A percentile compares a stretch with the other conserved stretches of the same genome.
Conservation (phyloP, 2,797 vertebrate species). For the Epinephelus malabaricus region DNA sequence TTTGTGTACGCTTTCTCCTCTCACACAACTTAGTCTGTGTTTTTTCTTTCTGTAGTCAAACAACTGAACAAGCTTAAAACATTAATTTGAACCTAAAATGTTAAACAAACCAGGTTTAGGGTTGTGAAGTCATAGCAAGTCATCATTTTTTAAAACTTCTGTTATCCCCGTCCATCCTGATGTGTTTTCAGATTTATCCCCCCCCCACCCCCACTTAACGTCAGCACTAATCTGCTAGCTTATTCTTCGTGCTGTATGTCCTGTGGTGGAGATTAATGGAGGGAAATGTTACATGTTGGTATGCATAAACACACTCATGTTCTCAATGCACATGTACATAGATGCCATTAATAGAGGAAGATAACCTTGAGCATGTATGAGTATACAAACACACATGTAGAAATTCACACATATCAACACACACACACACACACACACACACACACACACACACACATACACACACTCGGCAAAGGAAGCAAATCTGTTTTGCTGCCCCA, state of each 20-base stretch:
- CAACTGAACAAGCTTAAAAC: neutral
- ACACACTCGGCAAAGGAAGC: conserved; percentile 4
- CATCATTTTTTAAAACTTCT: neutral
- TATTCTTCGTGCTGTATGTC: neutral
- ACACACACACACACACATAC: too few species aligned
- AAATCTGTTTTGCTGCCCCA: conserved; percentile 17
- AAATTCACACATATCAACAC: conserved; percentile 1
- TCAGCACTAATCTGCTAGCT: neutral
- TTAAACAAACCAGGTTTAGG: neutral
- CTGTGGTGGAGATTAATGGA: conserved; percentile 12
- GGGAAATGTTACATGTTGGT: neutral
- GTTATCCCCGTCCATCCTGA: neutral
- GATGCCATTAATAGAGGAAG: conserved; percentile 9
- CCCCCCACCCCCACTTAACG: neutral
- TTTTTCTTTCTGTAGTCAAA: neutral
- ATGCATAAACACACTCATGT: conserved; percentile 20
- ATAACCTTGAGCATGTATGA: conserved; percentile 14
- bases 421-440: too few species aligned
- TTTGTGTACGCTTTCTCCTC: neutral
- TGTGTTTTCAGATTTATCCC: neutral
- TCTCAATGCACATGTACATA: neutral
- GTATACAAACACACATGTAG: conserved; percentile 5
- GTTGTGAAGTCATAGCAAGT: neutral
- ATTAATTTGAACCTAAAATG: neutral
- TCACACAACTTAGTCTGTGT: too few species aligned